Evolutionary conservation across 2,797 vertebrate species (phyloP), one percentile per base, ranked within the genome.

Genomic region (Chloroceryle inda): DNA sequence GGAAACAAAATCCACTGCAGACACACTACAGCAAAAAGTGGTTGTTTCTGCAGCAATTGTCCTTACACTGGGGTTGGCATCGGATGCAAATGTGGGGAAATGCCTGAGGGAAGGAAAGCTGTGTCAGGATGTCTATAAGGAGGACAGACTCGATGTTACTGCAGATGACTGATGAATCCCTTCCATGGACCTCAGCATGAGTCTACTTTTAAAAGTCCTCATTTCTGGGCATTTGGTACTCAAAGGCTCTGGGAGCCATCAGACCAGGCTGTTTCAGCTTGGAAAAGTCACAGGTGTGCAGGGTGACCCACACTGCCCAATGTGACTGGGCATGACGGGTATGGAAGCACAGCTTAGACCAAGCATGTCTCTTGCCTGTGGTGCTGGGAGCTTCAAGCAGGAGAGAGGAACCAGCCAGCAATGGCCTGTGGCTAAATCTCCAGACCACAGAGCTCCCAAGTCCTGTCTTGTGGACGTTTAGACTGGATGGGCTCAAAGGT

Each of bases 271-370:
- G 18, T 13, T 85, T 68, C 3, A 2, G 37, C 16, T 55, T 12
- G 45, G 58, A 49, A 81, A 85, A 85, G 61, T 81, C 45, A 26
- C 37, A 13, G 35, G 11, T 40, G 29, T 59, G 27, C n/a, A 17
- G 21, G 17, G 23, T 71, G 42, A 85, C 37, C 53, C 49, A 52
- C 0, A 0, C 63, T 92, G 38, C 35, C n/a, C 42, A 40, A 44
- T 8, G 0, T 0, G 13, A 18, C 33, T 0, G 0, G 37, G 11
- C 21, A 16, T 26, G 21, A 38, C 2, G 4, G 52, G 6, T 0
- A 0, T 10, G 44, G 45, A 61, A 76, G 22, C 8, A 50, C 7
- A 58, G 29, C 20, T 77, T 64, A 89, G 75, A 44, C 21, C 40
- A 55, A 72, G 78, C 16, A 42, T 35, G 29, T 6, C 6, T 52